Conservation (phyloP, 2,888 invertebrate genomes). For the Andrena trimmerana region DNA sequence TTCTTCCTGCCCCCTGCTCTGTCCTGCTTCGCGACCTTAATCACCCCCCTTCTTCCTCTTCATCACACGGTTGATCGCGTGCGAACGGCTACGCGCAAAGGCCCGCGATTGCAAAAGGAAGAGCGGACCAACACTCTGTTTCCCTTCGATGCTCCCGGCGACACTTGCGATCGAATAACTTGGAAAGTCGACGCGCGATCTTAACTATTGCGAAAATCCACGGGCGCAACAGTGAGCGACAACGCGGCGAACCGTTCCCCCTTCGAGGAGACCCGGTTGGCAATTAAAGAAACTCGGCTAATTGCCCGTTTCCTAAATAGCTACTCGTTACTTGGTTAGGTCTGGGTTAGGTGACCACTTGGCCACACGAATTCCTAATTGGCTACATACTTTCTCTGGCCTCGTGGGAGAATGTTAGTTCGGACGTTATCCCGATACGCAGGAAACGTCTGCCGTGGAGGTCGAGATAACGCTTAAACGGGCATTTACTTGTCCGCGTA, state of each 20-base stretch:
- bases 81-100: conserved; percentile 37
- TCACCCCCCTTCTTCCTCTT: neutral
- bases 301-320: neutral
- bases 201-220: conserved; percentile 28
- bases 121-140: conserved; percentile 14
- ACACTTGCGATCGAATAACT: conserved; percentile 34
- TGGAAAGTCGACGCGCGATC: conserved; percentile 29
- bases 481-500: conserved; percentile 30
- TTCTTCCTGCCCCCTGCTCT: conserved; percentile 4
- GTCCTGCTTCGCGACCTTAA: conserved; percentile 47
- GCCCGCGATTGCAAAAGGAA: conserved; percentile 20
- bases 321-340: neutral
- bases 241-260: neutral
- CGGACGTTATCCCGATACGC: conserved; percentile 21
- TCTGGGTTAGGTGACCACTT: neutral
- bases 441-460: conserved; percentile 22
- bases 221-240: neutral
- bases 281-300: neutral
- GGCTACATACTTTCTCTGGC: too few species aligned
- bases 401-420: neutral
- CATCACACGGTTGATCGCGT: conserved; percentile 54
- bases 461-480: conserved; percentile 37
- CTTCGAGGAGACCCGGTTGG: neutral
- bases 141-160: conserved; percentile 35
- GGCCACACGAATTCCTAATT: too few species aligned